A percentile compares a stretch with the other conserved stretches of the same genome.
phyloP scores from a whole-genome alignment of 2,888 invertebrate genomes.

The Patella ulyssiponensis region DNA sequence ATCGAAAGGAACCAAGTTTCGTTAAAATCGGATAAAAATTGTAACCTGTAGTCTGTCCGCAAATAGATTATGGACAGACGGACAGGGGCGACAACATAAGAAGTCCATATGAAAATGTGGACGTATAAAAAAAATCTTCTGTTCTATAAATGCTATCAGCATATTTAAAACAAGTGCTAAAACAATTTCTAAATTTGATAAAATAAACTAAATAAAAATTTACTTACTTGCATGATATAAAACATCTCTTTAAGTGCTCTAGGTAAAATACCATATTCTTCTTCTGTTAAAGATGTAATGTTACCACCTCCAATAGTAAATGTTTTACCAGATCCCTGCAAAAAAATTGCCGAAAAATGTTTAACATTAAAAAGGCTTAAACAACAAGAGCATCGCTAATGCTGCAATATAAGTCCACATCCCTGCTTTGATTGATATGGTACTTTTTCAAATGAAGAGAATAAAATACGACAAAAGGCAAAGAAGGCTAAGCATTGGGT shows the following conservation, averaged over 20 bases:
- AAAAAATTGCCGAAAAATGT: conserved; percentile 6
- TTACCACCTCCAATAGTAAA: conserved; percentile 85
- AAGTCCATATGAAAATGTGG: no score
- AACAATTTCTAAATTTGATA: neutral
- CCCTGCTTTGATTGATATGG: no score
- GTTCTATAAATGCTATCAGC: neutral
- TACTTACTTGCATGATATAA: conserved; percentile 64
- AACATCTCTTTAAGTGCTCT: conserved; percentile 87
- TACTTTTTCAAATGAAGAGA: no score
- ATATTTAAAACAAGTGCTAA: neutral
- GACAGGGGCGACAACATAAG: no score
- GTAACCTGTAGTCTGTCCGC: no score
- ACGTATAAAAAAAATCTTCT: neutral
- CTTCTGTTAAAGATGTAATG: conserved; percentile 64
- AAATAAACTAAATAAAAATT: neutral
- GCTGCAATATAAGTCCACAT: no score
- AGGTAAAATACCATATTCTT: conserved; percentile 86
- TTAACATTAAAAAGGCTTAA: neutral
- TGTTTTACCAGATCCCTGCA: conserved; percentile 90
- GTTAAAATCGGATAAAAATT: no score
- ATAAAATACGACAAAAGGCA: no score
- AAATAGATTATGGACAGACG: no score
- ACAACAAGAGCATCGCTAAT: no score
- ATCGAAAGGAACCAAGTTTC: no score
- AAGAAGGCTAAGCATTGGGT: no score